These are phyloP conservation scores for Natrix natrix DNA, from an alignment of 2,797 vertebrate genomes.

Conservation along the genomic window DNA sequence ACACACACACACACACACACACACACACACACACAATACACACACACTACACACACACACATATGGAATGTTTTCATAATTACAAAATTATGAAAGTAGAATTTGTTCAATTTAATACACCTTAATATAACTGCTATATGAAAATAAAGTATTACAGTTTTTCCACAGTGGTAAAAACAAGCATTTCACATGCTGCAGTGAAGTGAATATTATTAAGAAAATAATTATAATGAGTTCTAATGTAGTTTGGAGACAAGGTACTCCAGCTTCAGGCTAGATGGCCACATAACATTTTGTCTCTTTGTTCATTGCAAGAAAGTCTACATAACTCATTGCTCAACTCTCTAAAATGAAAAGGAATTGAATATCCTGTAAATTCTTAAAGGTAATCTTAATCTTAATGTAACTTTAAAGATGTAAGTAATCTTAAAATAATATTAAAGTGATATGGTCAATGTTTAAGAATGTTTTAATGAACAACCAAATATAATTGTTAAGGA, in stretches of 20 bases:
- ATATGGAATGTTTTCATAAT: constrained; percentile 64
- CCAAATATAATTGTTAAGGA: not conserved
- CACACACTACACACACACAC: too few relatives aligned
- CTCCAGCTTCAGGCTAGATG: constrained; percentile 26
- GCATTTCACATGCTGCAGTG: constrained; percentile 68
- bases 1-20: too few relatives aligned
- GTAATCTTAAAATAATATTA: not conserved
- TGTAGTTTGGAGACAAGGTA: constrained; percentile 66
- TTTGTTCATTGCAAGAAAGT: constrained; percentile 20
- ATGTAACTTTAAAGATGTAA: not conserved
- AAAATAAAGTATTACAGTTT: constrained; percentile 71
- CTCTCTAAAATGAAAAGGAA: constrained; percentile 25
- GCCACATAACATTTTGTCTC: constrained; percentile 22
- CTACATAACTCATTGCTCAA: constrained; percentile 15
- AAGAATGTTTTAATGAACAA: not conserved
- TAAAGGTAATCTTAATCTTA: not conserved
- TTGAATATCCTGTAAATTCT: constrained; percentile 21
- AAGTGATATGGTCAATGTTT: not conserved
- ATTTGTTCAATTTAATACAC: constrained; percentile 74
- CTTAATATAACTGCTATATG: constrained; percentile 75
- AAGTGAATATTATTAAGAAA: constrained; percentile 73
- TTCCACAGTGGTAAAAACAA: constrained; percentile 68
- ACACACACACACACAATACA: too few relatives aligned
- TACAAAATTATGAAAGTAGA: constrained; percentile 67
- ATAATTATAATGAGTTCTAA: constrained; percentile 73